Conservation (phyloP, 2,888 invertebrate genomes). For the Platycheirus rosarum region DNA sequence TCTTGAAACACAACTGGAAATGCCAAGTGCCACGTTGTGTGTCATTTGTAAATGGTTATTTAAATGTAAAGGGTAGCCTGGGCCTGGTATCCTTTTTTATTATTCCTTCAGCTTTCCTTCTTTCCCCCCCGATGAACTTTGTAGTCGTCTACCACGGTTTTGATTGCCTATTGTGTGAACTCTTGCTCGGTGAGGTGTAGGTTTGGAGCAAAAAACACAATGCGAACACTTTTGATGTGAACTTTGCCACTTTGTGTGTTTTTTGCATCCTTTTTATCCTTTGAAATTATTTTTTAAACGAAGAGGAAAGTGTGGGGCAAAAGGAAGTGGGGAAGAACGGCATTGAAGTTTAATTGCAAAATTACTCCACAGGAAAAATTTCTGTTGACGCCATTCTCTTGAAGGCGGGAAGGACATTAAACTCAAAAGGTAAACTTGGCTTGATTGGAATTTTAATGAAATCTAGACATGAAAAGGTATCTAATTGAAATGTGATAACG, state of each 20-base stretch:
- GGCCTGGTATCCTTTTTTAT: conserved; percentile 24
- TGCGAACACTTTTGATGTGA: conserved; percentile 61
- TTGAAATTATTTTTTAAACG: conserved; percentile 46
- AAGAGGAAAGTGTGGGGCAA: not conserved
- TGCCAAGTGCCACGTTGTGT: conserved; percentile 65
- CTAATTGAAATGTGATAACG: too few relatives aligned
- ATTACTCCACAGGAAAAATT: conserved; percentile 48
- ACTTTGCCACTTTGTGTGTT: conserved; percentile 55
- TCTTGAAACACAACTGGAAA: conserved; percentile 46
- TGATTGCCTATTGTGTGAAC: conserved; percentile 63
- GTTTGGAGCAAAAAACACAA: conserved; percentile 44
- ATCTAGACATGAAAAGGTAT: not conserved
- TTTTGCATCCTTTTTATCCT: not conserved
- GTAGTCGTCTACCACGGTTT: conserved; percentile 28
- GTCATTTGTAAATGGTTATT: conserved; percentile 64
- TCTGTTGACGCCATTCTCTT: conserved; percentile 12
- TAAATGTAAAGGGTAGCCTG: conserved; percentile 35
- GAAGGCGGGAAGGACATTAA: not conserved
- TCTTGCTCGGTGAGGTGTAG: conserved; percentile 14
- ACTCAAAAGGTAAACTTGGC: not conserved
- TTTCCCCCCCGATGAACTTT: not conserved
- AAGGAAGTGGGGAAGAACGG: not conserved
- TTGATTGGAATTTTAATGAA: not conserved
- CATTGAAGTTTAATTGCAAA: conserved; percentile 62
- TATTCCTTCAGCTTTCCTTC: conserved; percentile 6